These are phyloP conservation scores for Athetis lepigone DNA, from an alignment of 2,888 invertebrate species.

Conservation along the genomic window DNA sequence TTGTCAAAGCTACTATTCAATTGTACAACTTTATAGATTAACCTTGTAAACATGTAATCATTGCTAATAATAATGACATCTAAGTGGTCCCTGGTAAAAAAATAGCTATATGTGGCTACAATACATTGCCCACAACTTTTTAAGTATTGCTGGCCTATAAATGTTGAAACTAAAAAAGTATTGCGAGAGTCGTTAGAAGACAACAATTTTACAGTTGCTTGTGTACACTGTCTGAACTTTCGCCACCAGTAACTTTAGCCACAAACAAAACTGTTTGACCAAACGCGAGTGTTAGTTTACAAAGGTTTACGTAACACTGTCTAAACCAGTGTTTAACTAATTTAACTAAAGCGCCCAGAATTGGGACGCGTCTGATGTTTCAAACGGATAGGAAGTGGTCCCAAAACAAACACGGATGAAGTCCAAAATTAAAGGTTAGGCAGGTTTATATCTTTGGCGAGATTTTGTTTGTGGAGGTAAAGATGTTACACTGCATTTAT, in stretches of 20 bases:
- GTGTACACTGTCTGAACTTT: background rate
- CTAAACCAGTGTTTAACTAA: conserved; percentile 45
- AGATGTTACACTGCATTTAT: background rate
- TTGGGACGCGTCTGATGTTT: conserved; percentile 73
- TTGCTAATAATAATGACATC: no score
- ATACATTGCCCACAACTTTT: no score
- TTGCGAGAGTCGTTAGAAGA: background rate
- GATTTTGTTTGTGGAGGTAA: background rate
- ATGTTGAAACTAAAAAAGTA: no score
- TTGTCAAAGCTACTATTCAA: no score
- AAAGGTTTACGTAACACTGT: conserved; percentile 46
- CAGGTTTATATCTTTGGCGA: conserved; percentile 15
- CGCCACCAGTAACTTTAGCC: conserved; percentile 1
- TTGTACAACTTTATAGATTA: no score
- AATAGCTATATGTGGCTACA: no score
- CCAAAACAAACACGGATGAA: conserved; percentile 49
- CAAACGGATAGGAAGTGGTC: conserved; percentile 74
- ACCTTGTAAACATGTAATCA: no score
- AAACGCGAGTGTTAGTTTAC: conserved; percentile 46
- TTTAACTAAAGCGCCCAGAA: conserved; percentile 59
- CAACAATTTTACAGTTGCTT: background rate
- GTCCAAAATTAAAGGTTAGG: conserved; percentile 14
- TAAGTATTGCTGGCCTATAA: no score
- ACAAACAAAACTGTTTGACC: conserved; percentile 24
- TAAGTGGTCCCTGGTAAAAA: no score